Evolutionary conservation across 1,140 invertebrate genomes (phyloP).

Genomic region (Zaprionus ornatus): DNA sequence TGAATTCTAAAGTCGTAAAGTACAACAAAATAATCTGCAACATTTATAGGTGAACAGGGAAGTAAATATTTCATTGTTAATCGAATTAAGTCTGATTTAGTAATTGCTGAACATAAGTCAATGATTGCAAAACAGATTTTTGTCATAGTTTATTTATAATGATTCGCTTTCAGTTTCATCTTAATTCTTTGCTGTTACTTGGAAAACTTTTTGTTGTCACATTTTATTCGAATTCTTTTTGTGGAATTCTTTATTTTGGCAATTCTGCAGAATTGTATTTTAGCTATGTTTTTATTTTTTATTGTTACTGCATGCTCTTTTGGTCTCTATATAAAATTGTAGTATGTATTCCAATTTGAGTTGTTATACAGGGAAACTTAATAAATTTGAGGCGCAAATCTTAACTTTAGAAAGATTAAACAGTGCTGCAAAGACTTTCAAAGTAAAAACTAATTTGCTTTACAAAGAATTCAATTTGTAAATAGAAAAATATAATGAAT

Average conservation of each 20-base stretch:
- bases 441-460: neutral
- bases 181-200: neutral
- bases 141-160: no score
- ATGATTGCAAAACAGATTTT: no score
- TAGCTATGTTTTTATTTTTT: neutral
- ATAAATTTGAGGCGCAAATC: neutral
- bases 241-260: neutral
- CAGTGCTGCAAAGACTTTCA: neutral
- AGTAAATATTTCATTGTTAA: neutral
- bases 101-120: neutral
- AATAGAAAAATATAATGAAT: neutral
- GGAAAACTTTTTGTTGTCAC: neutral
- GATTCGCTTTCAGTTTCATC: neutral
- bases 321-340: neutral
- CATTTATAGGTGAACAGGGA: constrained; percentile 4
- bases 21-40: constrained; percentile 1
- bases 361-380: neutral
- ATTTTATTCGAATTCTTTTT: neutral
- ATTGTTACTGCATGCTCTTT: neutral
- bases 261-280: neutral
- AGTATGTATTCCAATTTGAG: neutral
- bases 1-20: constrained; percentile 6
- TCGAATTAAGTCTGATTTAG: neutral
- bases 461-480: neutral
- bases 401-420: neutral